Conservation (phyloP, 2,888 invertebrate species). For the Spatulosminthurus flaviceps region DNA sequence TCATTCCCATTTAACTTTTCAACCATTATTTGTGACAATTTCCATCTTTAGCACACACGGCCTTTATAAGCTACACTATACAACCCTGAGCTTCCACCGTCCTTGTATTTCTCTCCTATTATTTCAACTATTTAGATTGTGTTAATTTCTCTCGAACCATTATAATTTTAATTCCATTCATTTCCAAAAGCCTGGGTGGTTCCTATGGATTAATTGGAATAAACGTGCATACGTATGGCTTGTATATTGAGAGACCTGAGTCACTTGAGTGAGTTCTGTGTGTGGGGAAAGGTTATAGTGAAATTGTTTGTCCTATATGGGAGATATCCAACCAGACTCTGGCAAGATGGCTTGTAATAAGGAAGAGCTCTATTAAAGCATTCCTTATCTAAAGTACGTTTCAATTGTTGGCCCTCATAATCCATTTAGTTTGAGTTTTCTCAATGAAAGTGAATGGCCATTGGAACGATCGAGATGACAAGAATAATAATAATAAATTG, state of each 20-base stretch:
- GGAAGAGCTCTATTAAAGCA: constrained; percentile 59
- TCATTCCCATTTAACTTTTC: background rate
- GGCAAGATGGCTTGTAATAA: constrained; percentile 51
- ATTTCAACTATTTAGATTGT: too few relatives aligned
- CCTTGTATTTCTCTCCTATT: too few relatives aligned
- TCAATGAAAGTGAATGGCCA: constrained; percentile 51
- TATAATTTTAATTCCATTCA: too few relatives aligned
- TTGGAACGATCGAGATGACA: constrained; percentile 41
- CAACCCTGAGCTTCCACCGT: too few relatives aligned
- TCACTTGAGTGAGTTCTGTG: too few relatives aligned
- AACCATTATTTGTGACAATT: background rate
- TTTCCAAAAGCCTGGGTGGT: too few relatives aligned
- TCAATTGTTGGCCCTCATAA: constrained; percentile 48
- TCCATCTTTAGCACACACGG: too few relatives aligned
- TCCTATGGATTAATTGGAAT: too few relatives aligned
- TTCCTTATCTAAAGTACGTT: constrained; percentile 47
- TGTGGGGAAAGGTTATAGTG: background rate
- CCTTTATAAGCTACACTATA: too few relatives aligned
- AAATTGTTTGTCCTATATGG: background rate
- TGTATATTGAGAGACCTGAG: background rate
- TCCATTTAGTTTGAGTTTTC: constrained; percentile 47
- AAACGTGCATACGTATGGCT: too few relatives aligned
- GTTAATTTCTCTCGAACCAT: too few relatives aligned
- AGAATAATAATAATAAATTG: constrained; percentile 7
- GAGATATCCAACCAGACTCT: background rate